Evolutionary conservation across 2,113 vertebrate species (phyloP).

Genomic region (Ammospiza nelsoni): DNA sequence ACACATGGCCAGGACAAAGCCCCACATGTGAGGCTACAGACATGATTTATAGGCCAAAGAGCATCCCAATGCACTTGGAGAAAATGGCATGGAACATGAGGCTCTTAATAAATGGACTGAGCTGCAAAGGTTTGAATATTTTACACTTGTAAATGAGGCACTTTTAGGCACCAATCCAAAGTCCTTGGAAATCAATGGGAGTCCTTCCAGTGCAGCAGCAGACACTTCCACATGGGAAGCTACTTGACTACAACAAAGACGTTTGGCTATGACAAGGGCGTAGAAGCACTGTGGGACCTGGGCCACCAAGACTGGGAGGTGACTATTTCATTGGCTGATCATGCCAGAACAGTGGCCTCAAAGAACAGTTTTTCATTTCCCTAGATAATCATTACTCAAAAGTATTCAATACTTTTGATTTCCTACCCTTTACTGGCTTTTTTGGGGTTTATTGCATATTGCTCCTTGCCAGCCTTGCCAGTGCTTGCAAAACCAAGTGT

Average conservation of each 20-base stretch:
- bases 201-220: not conserved
- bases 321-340: not conserved
- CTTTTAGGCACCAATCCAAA: not conserved
- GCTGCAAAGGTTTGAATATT: not conserved
- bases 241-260: not conserved
- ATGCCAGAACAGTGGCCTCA: not conserved
- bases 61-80: not conserved
- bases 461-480: not conserved
- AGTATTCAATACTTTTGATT: not conserved
- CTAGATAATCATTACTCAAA: not conserved
- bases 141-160: not conserved
- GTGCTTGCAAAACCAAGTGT: not conserved
- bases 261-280: not conserved
- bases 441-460: not conserved
- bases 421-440: not conserved
- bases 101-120: not conserved
- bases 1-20: not conserved
- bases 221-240: not conserved
- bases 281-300: not conserved
- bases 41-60: slow-evolving; percentile 8
- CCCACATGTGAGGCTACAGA: not conserved
- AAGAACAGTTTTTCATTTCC: not conserved
- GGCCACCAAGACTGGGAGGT: not conserved
- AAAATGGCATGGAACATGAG: not conserved
- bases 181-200: not conserved